Evolutionary conservation across 2,888 invertebrate genomes (phyloP).

Genomic region (Sesia apiformis): DNA sequence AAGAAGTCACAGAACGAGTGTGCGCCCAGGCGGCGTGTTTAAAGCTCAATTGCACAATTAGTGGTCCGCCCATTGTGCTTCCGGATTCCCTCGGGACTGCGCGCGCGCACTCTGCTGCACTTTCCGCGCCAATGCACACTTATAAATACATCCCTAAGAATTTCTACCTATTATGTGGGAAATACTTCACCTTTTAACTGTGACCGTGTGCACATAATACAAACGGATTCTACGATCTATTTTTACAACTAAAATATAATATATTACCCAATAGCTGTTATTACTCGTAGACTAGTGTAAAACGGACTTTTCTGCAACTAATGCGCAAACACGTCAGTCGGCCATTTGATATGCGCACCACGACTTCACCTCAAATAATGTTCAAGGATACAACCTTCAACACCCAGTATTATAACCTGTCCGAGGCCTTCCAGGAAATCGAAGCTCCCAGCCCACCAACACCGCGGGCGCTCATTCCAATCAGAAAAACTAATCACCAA

Average conservation of each 20-base stretch:
- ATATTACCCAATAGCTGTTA: no score
- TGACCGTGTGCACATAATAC: no score
- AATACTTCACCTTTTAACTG: background rate
- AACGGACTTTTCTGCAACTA: background rate
- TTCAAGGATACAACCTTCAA: slow-evolving; percentile 32
- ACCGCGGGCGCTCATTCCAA: slow-evolving; percentile 13
- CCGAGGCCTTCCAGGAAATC: slow-evolving; percentile 55
- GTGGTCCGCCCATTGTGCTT: slow-evolving; percentile 32
- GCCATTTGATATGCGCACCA: background rate
- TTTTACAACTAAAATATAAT: no score
- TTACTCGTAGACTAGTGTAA: no score
- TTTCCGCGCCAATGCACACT: slow-evolving; percentile 16
- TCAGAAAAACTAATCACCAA: slow-evolving; percentile 21
- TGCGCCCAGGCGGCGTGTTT: slow-evolving; percentile 30
- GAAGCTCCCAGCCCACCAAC: slow-evolving; percentile 1
- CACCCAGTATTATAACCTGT: slow-evolving; percentile 43
- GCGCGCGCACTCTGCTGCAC: slow-evolving; percentile 20
- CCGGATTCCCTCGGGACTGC: slow-evolving; percentile 62
- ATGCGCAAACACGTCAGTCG: background rate
- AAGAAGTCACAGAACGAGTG: no score
- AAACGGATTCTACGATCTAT: no score
- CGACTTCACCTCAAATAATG: slow-evolving; percentile 28
- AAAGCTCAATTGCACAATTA: slow-evolving; percentile 63
- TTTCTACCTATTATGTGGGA: background rate
- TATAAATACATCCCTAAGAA: background rate